Conservation (phyloP, 2,113 vertebrate genomes). For the Pelusios castaneus region DNA sequence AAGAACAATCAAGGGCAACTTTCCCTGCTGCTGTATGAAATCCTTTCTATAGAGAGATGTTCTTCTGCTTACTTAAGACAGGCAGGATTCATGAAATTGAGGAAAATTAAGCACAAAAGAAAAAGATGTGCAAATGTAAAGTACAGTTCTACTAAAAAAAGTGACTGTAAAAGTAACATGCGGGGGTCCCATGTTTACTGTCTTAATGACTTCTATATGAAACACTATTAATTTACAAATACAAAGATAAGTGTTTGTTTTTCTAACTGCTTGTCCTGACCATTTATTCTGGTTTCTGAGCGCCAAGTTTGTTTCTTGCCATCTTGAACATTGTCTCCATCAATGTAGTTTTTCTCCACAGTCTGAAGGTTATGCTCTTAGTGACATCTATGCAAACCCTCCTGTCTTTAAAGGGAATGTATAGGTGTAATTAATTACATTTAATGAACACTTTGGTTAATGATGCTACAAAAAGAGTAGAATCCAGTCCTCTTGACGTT, state of each 20-base stretch:
- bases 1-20: background rate
- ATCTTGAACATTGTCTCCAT: background rate
- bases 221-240: background rate
- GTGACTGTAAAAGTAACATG: background rate
- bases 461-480: background rate
- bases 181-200: background rate
- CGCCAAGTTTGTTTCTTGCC: background rate
- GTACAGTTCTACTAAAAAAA: background rate
- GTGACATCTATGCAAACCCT: background rate
- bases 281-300: background rate
- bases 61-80: background rate
- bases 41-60: background rate
- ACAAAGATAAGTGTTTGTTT: background rate
- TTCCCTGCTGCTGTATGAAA: background rate
- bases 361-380: background rate
- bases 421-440: background rate
- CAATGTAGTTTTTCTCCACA: background rate
- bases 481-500: accelerated
- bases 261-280: background rate
- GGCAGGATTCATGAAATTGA: background rate
- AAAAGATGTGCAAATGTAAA: background rate
- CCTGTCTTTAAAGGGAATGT: background rate
- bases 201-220: background rate
- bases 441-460: background rate
- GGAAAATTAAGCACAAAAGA: background rate